Percentiles rank a stretch among this genome's conserved stretches.
These are phyloP conservation scores for Mesocentrotus franciscanus DNA, from an alignment of 53 echinoderm and acorn worm genomes.

Conservation along the genomic window DNA sequence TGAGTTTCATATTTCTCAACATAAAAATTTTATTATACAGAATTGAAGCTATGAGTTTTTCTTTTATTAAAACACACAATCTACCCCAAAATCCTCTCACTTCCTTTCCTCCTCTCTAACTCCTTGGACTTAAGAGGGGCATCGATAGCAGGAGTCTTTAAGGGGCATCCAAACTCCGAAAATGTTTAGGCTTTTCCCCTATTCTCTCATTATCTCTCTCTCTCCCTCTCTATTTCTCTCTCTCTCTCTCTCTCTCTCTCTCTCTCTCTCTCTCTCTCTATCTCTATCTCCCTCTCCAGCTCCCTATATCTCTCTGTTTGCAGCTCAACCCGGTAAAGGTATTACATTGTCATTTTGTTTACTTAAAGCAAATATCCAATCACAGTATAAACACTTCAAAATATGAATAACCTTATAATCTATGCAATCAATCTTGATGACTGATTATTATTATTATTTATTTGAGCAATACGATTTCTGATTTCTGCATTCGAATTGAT, in stretches of 20 bases:
- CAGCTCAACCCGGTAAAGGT: background rate
- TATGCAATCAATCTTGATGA: background rate
- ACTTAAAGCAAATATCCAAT: background rate
- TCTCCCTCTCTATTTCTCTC: background rate
- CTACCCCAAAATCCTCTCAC: too few relatives aligned
- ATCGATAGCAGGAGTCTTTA: too few relatives aligned
- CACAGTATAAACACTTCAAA: background rate
- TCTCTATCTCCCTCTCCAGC: background rate
- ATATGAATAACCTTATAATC: background rate
- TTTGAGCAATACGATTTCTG: background rate
- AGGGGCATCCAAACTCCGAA: too few relatives aligned
- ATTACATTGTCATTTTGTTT: background rate
- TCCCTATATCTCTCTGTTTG: background rate
- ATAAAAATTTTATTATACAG: too few relatives aligned
- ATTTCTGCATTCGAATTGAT: background rate
- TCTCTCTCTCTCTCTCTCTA: background rate
- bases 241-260: background rate
- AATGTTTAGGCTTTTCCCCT: too few relatives aligned
- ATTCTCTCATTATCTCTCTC: background rate
- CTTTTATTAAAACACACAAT: too few relatives aligned
- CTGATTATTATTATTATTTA: background rate
- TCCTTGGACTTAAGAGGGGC: too few relatives aligned
- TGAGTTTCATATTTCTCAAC: too few relatives aligned
- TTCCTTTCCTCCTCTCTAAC: too few relatives aligned
- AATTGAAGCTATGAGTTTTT: too few relatives aligned